Evolutionary conservation across 2,797 vertebrate genomes (phyloP), one percentile per base, ranked within the genome.

Genomic region (Percopsis omiscomaycus): DNA sequence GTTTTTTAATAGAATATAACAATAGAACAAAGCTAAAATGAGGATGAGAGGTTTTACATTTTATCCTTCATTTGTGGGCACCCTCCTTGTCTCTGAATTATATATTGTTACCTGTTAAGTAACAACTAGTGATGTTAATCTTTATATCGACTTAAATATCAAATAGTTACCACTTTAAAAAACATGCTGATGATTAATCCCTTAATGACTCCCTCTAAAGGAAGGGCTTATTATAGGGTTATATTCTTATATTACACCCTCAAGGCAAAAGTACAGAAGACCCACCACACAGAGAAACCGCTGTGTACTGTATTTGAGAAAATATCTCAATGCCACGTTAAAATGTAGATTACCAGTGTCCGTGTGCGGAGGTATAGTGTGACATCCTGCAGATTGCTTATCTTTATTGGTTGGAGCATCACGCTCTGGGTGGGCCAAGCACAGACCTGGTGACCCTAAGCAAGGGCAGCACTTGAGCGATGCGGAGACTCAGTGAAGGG

Each of bases 371-470:
- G 51, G 55, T 51, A 47, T 59, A 54, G 15, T 22, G 49, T 66
- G 59, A 61, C 57, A 57, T 68, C 50, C 16, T 22, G 72, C 64
- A 66, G 56, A 55, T 71, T 47, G 79, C 61, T 74, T 85, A 77
- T 84, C 76, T 78, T 64, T 59, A 6, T 42, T 12, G 65, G 56
- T 55, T 70, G 68, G 80, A 46, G 72, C 62, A 66, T 46, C 63
- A 78, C 85, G 84, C 75, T 69, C 67, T 91, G 88, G 88, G 88
- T 91, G 88, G 89, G 81, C 88, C 0, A 15, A 69, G 75, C 67
- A 72, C 42, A 16, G 16, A 62, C 70, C 79, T 62, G 51, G 80
- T 79, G 87, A 86, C 84, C 86, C 79, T 70, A 64, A 13, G 79
- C 69, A 75, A 59, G 70, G 77, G 71, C 68, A 64, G 69, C 69